These are phyloP conservation scores for Buceros bicornis DNA, from an alignment of 2,797 vertebrate species.

Conservation along the genomic window DNA sequence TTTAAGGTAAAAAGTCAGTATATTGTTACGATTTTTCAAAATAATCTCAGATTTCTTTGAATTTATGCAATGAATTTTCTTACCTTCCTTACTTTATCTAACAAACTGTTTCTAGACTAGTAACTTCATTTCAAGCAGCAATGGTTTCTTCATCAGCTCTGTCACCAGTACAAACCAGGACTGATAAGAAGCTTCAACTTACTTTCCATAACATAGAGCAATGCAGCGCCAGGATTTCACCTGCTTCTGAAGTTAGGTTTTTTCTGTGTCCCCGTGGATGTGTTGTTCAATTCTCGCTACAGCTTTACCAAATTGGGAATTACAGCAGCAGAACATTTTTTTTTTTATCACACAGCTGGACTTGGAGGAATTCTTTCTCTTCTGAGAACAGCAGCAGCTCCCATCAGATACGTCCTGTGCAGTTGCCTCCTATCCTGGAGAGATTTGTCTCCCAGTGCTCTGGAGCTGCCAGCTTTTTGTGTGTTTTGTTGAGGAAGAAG, in stretches of 20 bases:
- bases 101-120: not conserved
- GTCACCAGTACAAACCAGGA: not conserved
- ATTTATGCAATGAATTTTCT: not conserved
- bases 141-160: not conserved
- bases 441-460: not conserved
- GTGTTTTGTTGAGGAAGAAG: not conserved
- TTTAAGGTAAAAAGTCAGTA: not conserved
- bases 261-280: not conserved
- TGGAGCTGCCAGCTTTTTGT: not conserved
- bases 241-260: not conserved
- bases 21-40: not conserved
- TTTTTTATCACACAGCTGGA: not conserved
- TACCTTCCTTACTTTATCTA: not conserved
- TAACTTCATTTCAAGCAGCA: not conserved
- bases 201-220: not conserved
- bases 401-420: not conserved
- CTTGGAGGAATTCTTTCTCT: not conserved
- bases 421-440: not conserved
- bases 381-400: not conserved
- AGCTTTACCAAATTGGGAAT: not conserved
- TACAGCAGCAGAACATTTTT: not conserved
- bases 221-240: not conserved
- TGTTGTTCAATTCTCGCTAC: not conserved
- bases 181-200: not conserved
- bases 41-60: not conserved